These are phyloP conservation scores for Daptonema setosum DNA, from an alignment of 2,888 invertebrate genomes.

Conservation along the genomic window DNA sequence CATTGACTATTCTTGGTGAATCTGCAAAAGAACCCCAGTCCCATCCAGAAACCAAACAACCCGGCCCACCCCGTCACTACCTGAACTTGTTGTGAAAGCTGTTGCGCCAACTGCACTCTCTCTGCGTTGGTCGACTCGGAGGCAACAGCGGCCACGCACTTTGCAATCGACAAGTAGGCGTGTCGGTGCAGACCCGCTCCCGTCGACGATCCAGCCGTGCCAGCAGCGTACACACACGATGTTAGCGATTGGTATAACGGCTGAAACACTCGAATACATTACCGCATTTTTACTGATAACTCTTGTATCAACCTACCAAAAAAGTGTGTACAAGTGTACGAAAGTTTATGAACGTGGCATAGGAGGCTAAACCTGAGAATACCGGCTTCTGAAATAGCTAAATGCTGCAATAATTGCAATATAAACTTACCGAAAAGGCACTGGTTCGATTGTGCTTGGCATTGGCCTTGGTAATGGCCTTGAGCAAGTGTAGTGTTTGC, in stretches of 20 bases:
- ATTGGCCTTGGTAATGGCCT: not conserved
- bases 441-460: not conserved
- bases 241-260: conserved; percentile 55
- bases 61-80: too few relatives aligned
- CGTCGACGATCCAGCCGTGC: conserved; percentile 35
- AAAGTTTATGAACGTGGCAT: too few relatives aligned
- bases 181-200: conserved; percentile 24
- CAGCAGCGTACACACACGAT: conserved; percentile 42
- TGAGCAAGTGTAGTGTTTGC: conserved; percentile 34
- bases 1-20: too few relatives aligned
- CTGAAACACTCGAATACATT: conserved; percentile 37
- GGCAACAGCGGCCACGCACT: conserved; percentile 80
- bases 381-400: too few relatives aligned
- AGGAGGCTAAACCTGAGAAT: too few relatives aligned
- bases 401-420: too few relatives aligned
- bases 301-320: not conserved
- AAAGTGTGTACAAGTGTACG: too few relatives aligned
- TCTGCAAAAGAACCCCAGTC: too few relatives aligned
- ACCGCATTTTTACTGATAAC: not conserved
- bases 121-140: conserved; percentile 17
- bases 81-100: conserved; percentile 12
- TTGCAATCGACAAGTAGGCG: conserved; percentile 83
- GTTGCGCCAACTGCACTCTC: conserved; percentile 9
- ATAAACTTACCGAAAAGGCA: too few relatives aligned
- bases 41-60: too few relatives aligned